Conservation (phyloP, 2,797 vertebrate genomes). For the Oreochromis mossambicus region DNA sequence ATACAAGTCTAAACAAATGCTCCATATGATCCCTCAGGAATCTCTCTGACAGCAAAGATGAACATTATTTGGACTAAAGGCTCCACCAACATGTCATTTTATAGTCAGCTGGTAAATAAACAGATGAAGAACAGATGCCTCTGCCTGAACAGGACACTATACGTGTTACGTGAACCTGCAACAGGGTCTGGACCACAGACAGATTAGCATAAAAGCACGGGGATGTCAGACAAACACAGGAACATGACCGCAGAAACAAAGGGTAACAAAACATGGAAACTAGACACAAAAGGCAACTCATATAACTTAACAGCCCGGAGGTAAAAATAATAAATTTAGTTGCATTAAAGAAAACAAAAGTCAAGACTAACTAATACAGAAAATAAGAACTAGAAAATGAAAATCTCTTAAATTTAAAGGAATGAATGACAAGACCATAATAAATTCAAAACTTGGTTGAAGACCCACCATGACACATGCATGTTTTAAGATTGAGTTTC, state of each 20-base stretch:
- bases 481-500: too few relatives aligned
- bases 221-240: accelerated
- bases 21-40: not conserved
- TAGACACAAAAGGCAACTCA: not conserved
- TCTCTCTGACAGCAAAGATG: not conserved
- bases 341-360: not conserved
- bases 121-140: not conserved
- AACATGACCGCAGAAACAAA: accelerated
- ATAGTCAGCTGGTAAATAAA: not conserved
- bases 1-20: not conserved
- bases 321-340: not conserved
- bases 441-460: not conserved
- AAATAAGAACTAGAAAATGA: not conserved
- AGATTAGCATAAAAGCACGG: not conserved
- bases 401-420: not conserved
- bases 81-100: not conserved
- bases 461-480: not conserved
- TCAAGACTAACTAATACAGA: accelerated
- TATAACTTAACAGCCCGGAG: not conserved
- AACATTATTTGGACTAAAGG: not conserved
- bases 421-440: not conserved
- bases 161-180: not conserved
- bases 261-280: not conserved
- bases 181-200: not conserved
- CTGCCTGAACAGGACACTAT: not conserved